Conservation (phyloP, 2,888 invertebrate genomes). For the Urechis unicinctus region DNA sequence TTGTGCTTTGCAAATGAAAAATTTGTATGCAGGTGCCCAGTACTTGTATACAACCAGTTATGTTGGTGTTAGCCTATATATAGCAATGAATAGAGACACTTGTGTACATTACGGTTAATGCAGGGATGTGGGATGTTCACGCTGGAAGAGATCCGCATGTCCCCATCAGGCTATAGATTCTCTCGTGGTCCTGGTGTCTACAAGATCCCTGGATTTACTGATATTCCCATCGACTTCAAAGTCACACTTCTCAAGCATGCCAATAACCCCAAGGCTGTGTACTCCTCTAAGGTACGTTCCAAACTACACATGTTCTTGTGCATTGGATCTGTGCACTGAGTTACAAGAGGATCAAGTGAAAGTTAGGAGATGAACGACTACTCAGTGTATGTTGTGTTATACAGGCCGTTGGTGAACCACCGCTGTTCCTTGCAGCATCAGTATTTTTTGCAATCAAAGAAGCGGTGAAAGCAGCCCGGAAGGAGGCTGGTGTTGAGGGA, state of each 20-base stretch:
- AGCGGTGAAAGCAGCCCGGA: slow-evolving; percentile 73
- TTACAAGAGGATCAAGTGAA: background rate
- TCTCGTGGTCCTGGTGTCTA: slow-evolving; percentile 89
- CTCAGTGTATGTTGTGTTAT: too few relatives aligned
- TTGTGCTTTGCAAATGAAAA: too few relatives aligned
- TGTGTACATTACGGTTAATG: background rate
- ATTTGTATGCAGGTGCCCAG: too few relatives aligned
- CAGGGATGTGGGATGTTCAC: slow-evolving; percentile 84
- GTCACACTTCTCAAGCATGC: slow-evolving; percentile 86
- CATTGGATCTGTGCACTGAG: background rate
- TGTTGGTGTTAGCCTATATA: too few relatives aligned
- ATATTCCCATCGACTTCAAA: slow-evolving; percentile 86
- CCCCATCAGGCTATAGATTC: slow-evolving; percentile 72
- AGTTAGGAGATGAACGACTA: too few relatives aligned
- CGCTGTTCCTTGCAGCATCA: slow-evolving; percentile 80
- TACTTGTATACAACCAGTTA: too few relatives aligned
- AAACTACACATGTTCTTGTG: background rate
- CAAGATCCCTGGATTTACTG: slow-evolving; percentile 86
- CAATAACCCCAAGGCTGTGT: slow-evolving; percentile 83
- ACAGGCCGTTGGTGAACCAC: slow-evolving; percentile 92
- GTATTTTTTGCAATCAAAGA: slow-evolving; percentile 79
- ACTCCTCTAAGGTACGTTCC: slow-evolving; percentile 77
- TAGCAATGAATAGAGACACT: too few relatives aligned
- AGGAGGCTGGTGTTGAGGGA: slow-evolving; percentile 63
- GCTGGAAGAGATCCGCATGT: slow-evolving; percentile 81